Conservation (phyloP, 2,888 invertebrate genomes). For the Vesta saturnalis region DNA sequence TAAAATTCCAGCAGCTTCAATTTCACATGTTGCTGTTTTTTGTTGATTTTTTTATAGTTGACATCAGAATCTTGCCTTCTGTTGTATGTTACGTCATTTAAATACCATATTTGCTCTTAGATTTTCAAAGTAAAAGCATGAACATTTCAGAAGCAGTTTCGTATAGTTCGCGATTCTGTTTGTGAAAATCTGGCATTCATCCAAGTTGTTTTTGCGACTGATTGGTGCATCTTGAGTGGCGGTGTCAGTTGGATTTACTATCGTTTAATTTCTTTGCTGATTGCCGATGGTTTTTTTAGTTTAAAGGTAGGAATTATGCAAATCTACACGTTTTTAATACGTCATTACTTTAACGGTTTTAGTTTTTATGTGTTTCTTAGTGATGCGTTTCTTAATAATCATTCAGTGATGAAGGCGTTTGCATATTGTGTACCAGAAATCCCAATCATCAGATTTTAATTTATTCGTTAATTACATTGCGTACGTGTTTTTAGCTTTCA, state of each 20-base stretch:
- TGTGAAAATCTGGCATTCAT: background rate
- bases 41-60: background rate
- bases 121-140: slow-evolving; percentile 7
- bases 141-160: background rate
- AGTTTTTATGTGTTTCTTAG: too few relatives aligned
- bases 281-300: background rate
- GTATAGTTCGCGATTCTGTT: background rate
- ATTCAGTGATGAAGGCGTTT: too few relatives aligned
- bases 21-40: slow-evolving; percentile 18
- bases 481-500: background rate
- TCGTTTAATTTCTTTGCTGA: background rate
- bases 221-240: background rate
- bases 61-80: background rate
- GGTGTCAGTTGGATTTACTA: background rate
- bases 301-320: background rate
- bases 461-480: background rate
- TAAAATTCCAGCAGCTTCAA: slow-evolving; percentile 11
- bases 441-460: too few relatives aligned
- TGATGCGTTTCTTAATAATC: too few relatives aligned
- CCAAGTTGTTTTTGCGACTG: background rate
- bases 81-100: slow-evolving; percentile 10
- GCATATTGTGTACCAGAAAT: too few relatives aligned
- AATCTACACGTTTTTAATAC: background rate
- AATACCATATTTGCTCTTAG: slow-evolving; percentile 10
- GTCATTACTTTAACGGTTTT: too few relatives aligned